These are phyloP conservation scores for Nomia melanderi DNA, from an alignment of 1,140 invertebrate species.

Conservation along the genomic window DNA sequence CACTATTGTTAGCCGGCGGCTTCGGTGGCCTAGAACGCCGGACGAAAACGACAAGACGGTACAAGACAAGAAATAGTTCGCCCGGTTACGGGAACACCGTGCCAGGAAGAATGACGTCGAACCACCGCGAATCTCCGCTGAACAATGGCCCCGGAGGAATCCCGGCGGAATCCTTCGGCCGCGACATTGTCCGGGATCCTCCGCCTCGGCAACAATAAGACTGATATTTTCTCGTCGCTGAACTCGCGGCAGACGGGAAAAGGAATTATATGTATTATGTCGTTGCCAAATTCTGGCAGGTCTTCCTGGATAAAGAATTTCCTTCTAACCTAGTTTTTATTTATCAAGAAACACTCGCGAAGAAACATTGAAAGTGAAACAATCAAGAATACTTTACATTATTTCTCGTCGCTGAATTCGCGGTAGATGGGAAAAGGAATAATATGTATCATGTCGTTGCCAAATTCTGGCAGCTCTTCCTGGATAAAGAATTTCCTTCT, in stretches of 20 bases:
- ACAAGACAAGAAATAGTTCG: conserved; percentile 10
- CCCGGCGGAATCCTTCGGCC: background rate
- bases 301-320: too few species aligned
- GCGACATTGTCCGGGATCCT: background rate
- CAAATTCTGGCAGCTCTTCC: too few species aligned
- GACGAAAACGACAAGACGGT: background rate
- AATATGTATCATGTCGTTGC: background rate
- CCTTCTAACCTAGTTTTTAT: too few species aligned
- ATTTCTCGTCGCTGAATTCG: background rate
- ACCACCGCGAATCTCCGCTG: background rate
- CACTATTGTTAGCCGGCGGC: background rate
- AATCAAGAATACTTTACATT: too few species aligned
- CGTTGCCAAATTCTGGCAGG: too few species aligned
- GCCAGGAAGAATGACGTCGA: background rate
- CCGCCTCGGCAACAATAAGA: too few species aligned
- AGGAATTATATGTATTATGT: background rate
- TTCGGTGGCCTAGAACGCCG: background rate
- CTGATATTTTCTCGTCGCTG: background rate
- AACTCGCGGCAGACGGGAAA: background rate
- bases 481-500: too few species aligned
- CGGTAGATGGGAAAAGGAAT: background rate
- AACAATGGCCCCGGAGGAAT: background rate
- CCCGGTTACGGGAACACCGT: background rate
- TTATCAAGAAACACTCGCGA: too few species aligned
- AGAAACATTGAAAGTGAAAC: too few species aligned